Base-by-base conservation (phyloP, 2,113 vertebrate genomes). In the Otolemur garnettii region DNA sequence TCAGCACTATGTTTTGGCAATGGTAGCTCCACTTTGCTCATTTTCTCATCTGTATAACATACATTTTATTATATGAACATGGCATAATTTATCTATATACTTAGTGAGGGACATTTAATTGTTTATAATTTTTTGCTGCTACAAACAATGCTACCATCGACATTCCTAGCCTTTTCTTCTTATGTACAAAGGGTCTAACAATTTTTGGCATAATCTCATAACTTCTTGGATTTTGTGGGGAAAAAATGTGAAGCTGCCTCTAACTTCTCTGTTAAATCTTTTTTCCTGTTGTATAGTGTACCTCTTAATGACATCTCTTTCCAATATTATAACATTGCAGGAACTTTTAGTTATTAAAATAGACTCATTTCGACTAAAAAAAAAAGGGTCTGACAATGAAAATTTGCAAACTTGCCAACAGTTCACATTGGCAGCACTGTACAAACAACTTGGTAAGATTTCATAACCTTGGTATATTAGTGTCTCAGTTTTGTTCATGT, bases 81-180 rank as follows among this genome's bases (percentile, higher is more conserved):
- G 7, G 8, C 12, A 45, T 28, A 79, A 42, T 77, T 24, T 60
- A 59, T n/a, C 77, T 62, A 59, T 28, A 71, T 87, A 45, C 59
- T 87, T 71, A 14, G 35, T 62, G 28, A 81, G 64, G 59, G 45
- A 62, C 57, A 53, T 35, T 79, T 42, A 8, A 14, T 55, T 55
- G 88, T 84, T 86, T 68, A 18, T 64, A 72, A 30, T 11, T 79
- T 35, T 72, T 91, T 83, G 62, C 69, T 95, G 72, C 69, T 35
- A 68, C 30, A 33, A 74, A 89, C 33, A 55, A 62, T 60, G 64
- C 14, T 8, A 2, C 26, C 30, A 9, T 2, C 11, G 7, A 81
- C 78, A 66, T 42, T 30, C 82, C 28, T 42, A 62, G 38, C 3
- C 6, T 74, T 80, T 57, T 50, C 60, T 81, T 30, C 28, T 53